Base-by-base conservation (phyloP, 1,140 invertebrate species). In the Apis laboriosa region DNA sequence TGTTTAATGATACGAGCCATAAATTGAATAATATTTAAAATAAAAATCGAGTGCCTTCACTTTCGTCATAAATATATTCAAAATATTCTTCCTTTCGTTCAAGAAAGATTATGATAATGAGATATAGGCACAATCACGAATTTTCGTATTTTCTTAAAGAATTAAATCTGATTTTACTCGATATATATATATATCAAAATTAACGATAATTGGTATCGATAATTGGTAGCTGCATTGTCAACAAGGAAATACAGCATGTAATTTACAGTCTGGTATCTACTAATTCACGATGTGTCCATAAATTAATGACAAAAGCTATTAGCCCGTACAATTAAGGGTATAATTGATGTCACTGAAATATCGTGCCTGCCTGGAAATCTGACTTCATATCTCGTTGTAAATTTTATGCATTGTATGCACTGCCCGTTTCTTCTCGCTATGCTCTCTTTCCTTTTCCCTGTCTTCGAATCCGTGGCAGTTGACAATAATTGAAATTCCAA, bases 401-500 rank as follows among this genome's bases (percentile, higher is more conserved):
- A 64, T 58, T 61, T 34, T 34, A 21, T 17, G 49, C 24, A 12
- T 19, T 11, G 15, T 64, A 58, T n/a, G 64, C 43, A 12, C 56
- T 13, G 11, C 9, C n/a, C 8, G 2, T 34, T 21, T 61, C 67
- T 53, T 12, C 9, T 3, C 28, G 1, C 7, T 11, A 3, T 8
- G 15, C 4, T 21, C 71, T 7, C 19, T 15, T 34, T 9, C 11
- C 0, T 19, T 49, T 77, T 43, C 28, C 21, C 2, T 1, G 49
- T 17, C n/a, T 4, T 28, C 58, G 24, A 53, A 3, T 51, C 43
- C 56, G 4, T 11, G 19, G 9, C 15, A 9, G 51, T 74, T 55
- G 58, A 49, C 51, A 64, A 74, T 56, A 80, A 74, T 80, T 80
- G 63, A 74, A 55, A 80, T 80, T 74, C 60, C 60, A 12, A 15